Conservation (phyloP, 2,888 invertebrate genomes). For the Stratiomys singularior region DNA sequence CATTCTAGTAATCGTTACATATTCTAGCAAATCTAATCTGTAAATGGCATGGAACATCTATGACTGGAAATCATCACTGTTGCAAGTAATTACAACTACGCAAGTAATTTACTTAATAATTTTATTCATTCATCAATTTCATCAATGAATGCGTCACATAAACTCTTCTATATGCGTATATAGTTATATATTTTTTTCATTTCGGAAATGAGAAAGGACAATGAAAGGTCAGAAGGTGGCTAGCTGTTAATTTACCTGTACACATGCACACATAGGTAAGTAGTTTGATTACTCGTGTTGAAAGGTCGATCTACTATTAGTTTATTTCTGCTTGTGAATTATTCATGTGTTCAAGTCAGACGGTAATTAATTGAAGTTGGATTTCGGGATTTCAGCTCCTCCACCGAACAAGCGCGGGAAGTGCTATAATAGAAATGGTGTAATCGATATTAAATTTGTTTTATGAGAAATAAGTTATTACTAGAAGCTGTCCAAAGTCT, state of each 20-base stretch:
- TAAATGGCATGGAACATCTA: too few relatives aligned
- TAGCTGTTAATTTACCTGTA: background rate
- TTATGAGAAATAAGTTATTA: too few relatives aligned
- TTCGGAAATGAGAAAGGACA: background rate
- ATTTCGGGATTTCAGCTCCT: background rate
- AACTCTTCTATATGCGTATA: too few relatives aligned
- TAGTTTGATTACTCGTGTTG: background rate
- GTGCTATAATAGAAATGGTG: background rate
- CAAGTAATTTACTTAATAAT: too few relatives aligned
- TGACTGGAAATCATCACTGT: too few relatives aligned
- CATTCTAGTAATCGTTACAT: too few relatives aligned
- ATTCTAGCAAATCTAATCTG: too few relatives aligned
- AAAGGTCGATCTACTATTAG: constrained; percentile 15
- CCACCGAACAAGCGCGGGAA: background rate
- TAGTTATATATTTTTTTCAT: background rate
- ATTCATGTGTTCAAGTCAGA: background rate
- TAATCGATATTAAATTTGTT: too few relatives aligned
- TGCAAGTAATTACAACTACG: too few relatives aligned
- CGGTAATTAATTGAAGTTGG: constrained; percentile 2
- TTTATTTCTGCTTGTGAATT: constrained; percentile 15
- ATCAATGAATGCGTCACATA: too few relatives aligned
- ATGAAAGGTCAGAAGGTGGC: constrained; percentile 15
- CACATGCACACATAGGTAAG: background rate
- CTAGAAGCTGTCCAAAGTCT: too few relatives aligned
- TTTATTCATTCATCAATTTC: too few relatives aligned